These are phyloP conservation scores for Drosophila melanogaster DNA, from an alignment of 1,140 invertebrate species.

Conservation along the genomic window Release_6_plus_ISO1_MT NC_004354.4:9778001-9778500, in stretches of 20 bases:
- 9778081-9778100: slow-evolving; percentile 56
- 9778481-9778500: no score
- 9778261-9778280: not conserved
- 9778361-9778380: no score
- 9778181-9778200: slow-evolving; percentile 65
- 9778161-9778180: slow-evolving; percentile 73
- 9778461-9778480: no score
- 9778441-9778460: no score
- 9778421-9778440: no score
- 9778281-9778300: slow-evolving; percentile 5
- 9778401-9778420: no score
- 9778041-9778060: not conserved
- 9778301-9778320: not conserved
- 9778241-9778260: no score
- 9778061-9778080: slow-evolving; percentile 59
- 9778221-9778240: slow-evolving; percentile 2
- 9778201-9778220: slow-evolving; percentile 52
- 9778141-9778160: slow-evolving; percentile 74
- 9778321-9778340: not conserved
- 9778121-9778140: slow-evolving; percentile 81
- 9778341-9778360: no score
- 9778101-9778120: slow-evolving; percentile 40
- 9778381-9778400: no score
- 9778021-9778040: not conserved
- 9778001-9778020: slow-evolving; percentile 13